Percentiles rank a stretch among this genome's conserved stretches.
These are phyloP conservation scores for Anagrus nilaparvatae DNA, from an alignment of 1,140 invertebrate species.

Conservation along the genomic window DNA sequence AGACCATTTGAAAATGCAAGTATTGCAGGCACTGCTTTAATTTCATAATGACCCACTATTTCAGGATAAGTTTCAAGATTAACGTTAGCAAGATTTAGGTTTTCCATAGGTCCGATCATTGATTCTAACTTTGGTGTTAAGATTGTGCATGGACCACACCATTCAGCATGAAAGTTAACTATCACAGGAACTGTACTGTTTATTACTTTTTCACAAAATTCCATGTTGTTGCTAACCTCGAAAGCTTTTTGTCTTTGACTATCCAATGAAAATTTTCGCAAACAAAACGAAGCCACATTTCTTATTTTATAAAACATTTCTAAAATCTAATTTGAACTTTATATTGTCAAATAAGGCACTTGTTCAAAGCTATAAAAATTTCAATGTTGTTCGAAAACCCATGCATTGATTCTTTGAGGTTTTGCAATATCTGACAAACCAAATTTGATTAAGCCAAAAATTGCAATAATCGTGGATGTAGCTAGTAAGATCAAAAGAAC, in stretches of 20 bases:
- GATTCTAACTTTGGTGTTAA: constrained; percentile 82
- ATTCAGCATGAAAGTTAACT: constrained; percentile 81
- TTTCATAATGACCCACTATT: constrained; percentile 69
- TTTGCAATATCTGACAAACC: constrained; percentile 40
- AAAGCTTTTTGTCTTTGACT: constrained; percentile 39
- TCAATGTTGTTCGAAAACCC: constrained; percentile 29
- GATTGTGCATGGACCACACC: constrained; percentile 94
- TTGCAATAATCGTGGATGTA: constrained; percentile 38
- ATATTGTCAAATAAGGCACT: not conserved
- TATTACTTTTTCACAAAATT: constrained; percentile 61
- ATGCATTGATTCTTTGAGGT: constrained; percentile 36
- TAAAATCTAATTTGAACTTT: not conserved
- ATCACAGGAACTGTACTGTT: constrained; percentile 72
- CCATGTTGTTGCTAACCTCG: constrained; percentile 46
- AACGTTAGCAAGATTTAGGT: constrained; percentile 80
- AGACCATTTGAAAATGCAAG: constrained; percentile 80
- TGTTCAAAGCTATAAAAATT: not conserved
- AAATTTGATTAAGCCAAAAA: constrained; percentile 42
- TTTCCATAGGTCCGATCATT: constrained; percentile 62
- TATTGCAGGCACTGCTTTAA: constrained; percentile 85
- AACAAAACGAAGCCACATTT: constrained; percentile 19
- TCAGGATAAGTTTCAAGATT: constrained; percentile 86
- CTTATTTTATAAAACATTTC: constrained; percentile 30
- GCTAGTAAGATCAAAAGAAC: constrained; percentile 39
- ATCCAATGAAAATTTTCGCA: constrained; percentile 25